phyloP scores from a whole-genome alignment of 1,140 invertebrate genomes.

The Tetragnatha versicolor region DNA sequence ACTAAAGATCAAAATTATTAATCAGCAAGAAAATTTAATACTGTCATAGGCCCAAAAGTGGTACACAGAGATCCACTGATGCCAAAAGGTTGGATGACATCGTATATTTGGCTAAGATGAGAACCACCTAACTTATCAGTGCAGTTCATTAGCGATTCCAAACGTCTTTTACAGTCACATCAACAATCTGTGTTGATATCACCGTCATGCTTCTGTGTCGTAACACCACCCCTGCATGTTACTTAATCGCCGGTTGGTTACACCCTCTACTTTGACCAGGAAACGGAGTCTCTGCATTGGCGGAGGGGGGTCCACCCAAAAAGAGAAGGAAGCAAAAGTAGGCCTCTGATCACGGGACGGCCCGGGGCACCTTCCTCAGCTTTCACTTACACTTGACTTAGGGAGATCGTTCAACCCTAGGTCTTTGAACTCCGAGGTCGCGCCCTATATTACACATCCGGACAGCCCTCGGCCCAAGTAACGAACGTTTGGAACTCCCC shows the following conservation, averaged over 20 bases:
- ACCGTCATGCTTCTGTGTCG: too few species aligned
- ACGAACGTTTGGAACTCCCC: too few species aligned
- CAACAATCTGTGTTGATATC: too few species aligned
- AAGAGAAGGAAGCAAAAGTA: conserved; percentile 45
- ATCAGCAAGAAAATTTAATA: too few species aligned
- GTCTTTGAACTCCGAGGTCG: conserved; percentile 53
- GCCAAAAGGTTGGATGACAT: too few species aligned
- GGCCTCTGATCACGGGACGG: conserved; percentile 46
- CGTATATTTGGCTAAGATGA: too few species aligned
- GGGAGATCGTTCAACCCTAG: conserved; percentile 44
- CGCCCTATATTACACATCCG: conserved; percentile 46
- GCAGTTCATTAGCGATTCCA: too few species aligned
- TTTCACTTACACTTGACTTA: conserved; percentile 49
- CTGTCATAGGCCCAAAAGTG: too few species aligned
- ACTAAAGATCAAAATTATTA: too few species aligned
- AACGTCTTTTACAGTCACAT: too few species aligned
- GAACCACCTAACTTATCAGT: too few species aligned
- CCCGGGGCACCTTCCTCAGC: conserved; percentile 9
- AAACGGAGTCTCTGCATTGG: conserved; percentile 20
- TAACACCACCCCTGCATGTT: neutral
- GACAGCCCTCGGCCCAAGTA: conserved; percentile 28
- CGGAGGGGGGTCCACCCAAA: conserved; percentile 32
- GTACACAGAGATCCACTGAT: too few species aligned
- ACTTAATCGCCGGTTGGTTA: neutral
- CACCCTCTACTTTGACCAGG: conserved; percentile 9